Evolutionary conservation across 2,888 invertebrate genomes (phyloP).

Genomic region (Oegoconia quadripuncta): DNA sequence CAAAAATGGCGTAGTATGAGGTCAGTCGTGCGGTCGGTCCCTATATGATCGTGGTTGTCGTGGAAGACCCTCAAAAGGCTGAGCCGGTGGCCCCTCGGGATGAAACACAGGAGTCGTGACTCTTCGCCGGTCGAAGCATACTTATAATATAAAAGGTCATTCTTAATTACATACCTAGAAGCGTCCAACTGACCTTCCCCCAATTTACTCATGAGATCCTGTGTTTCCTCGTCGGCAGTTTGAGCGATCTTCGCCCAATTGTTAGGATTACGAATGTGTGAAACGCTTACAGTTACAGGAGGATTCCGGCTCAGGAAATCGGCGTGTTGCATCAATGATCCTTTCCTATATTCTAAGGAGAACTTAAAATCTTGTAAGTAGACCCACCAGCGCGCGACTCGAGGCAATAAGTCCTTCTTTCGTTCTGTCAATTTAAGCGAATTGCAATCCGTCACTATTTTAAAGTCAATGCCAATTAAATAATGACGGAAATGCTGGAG

Average conservation of each 20-base stretch:
- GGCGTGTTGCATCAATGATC: constrained; percentile 9
- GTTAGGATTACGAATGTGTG: too few relatives aligned
- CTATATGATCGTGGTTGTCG: too few relatives aligned
- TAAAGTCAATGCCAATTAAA: constrained; percentile 11
- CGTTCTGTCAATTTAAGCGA: constrained; percentile 30
- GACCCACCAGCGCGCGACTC: too few relatives aligned
- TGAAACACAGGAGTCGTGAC: constrained; percentile 12
- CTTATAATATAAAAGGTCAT: constrained; percentile 15
- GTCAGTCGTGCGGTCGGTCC: constrained; percentile 13
- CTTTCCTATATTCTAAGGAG: constrained; percentile 20
- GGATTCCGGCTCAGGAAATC: too few relatives aligned
- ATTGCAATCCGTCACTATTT: constrained; percentile 32
- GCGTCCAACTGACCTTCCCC: constrained; percentile 14
- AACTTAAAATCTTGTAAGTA: constrained; percentile 28
- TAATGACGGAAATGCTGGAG: constrained; percentile 22
- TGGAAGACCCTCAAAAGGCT: constrained; percentile 19
- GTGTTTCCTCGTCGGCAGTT: constrained; percentile 16
- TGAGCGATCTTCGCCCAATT: too few relatives aligned
- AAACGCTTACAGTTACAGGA: too few relatives aligned
- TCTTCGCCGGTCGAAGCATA: constrained; percentile 13
- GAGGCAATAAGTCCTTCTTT: too few relatives aligned
- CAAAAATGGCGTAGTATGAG: constrained; percentile 13
- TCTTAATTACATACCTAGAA: constrained; percentile 8
- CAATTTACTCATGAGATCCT: constrained; percentile 11
- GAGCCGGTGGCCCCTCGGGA: constrained; percentile 20